A percentile compares a stretch with the other conserved stretches of the same genome.
These are phyloP conservation scores for Propithecus coquereli DNA, from an alignment of 2,113 vertebrate species.

Conservation along the genomic window DNA sequence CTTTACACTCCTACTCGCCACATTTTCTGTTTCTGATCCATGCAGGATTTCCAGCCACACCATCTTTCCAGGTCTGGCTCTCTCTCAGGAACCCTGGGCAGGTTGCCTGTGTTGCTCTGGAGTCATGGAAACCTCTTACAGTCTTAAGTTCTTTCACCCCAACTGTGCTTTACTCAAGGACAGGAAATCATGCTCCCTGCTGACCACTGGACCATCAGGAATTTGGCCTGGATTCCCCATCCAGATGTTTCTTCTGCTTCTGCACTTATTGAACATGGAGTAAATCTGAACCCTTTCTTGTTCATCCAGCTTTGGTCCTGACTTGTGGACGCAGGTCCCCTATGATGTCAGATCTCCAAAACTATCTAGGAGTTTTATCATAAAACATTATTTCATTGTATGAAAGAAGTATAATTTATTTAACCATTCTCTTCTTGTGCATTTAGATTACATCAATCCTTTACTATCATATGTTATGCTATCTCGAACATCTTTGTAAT, in stretches of 20 bases:
- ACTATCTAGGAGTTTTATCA: not conserved
- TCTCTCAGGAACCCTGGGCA: not conserved
- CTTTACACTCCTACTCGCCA: too few relatives aligned
- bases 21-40: not conserved
- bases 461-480: not conserved
- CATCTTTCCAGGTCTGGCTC: not conserved
- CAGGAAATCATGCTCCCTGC: not conserved
- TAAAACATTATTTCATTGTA: not conserved
- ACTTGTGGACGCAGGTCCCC: not conserved
- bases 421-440: not conserved
- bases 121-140: not conserved
- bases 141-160: not conserved
- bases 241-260: not conserved
- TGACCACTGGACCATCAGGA: not conserved
- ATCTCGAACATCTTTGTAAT: not conserved
- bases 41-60: not conserved
- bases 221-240: not conserved
- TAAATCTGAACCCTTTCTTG: not conserved
- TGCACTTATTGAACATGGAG: not conserved
- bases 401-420: not conserved
- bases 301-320: not conserved
- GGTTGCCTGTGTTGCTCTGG: not conserved
- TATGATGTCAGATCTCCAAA: not conserved
- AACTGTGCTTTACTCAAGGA: not conserved
- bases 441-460: slow-evolving; percentile 29